Percentiles rank a stretch among this genome's conserved stretches.
Evolutionary conservation across 2,113 vertebrate genomes (phyloP).

Genomic region (Trochalopteron elliotii): DNA sequence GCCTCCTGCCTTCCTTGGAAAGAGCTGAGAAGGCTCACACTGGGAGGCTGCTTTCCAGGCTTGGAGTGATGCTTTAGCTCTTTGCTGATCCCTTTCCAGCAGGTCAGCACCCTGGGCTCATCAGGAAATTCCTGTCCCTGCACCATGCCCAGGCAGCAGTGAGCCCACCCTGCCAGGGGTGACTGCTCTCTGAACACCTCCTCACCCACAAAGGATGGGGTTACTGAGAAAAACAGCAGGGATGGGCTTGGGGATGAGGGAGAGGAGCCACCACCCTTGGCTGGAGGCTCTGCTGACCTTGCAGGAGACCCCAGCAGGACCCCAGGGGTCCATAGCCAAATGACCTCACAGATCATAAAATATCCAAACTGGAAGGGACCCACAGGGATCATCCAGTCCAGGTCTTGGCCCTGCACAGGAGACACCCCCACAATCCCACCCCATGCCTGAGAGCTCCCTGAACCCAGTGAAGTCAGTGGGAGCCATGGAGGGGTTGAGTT

Average conservation of each 20-base stretch:
- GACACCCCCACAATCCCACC: neutral
- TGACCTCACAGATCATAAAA: neutral
- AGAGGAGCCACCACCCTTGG: neutral
- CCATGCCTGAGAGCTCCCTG: neutral
- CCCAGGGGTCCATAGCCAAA: neutral
- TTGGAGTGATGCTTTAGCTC: neutral
- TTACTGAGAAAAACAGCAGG: accelerated
- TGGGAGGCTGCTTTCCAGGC: neutral
- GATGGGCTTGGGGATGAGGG: neutral
- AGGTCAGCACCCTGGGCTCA: accelerated
- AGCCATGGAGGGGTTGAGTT: accelerated
- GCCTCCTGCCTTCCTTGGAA: neutral
- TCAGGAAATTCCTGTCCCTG: neutral
- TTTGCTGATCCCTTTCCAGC: neutral
- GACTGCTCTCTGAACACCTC: accelerated
- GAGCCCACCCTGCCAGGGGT: neutral
- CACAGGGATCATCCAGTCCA: neutral
- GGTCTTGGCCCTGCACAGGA: neutral
- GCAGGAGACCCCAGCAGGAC: accelerated
- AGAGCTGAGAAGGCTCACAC: neutral
- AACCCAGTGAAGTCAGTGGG: accelerated
- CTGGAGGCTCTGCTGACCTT: neutral
- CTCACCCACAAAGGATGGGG: accelerated
- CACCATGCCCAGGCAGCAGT: accelerated
- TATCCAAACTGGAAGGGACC: accelerated